These are phyloP conservation scores for Diaphora mendica DNA, from an alignment of 2,888 invertebrate genomes.

Conservation along the genomic window DNA sequence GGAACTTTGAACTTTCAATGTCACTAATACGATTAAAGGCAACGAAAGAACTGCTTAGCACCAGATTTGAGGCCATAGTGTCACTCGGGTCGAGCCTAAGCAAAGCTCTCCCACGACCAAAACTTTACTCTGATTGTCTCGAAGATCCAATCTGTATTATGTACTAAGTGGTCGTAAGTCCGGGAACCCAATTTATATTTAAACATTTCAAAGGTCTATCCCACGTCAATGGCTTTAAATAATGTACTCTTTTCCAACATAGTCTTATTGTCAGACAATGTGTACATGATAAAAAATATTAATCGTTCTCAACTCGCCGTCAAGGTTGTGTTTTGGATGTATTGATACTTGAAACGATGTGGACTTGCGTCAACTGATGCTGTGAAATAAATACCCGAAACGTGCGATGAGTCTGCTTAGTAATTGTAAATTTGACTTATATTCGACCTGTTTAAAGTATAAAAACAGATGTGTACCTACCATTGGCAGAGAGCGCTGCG, in stretches of 20 bases:
- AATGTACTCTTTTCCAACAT: constrained; percentile 81
- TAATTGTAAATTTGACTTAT: constrained; percentile 69
- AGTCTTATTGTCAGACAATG: constrained; percentile 74
- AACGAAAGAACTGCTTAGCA: too few species aligned
- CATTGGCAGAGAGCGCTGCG: constrained; percentile 15
- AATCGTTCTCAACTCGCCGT: constrained; percentile 65
- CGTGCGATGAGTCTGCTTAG: constrained; percentile 57
- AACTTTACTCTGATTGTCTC: too few species aligned
- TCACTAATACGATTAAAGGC: too few species aligned
- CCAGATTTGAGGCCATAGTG: too few species aligned
- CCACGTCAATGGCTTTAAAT: constrained; percentile 71
- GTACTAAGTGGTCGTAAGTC: constrained; percentile 24
- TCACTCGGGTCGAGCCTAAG: too few species aligned
- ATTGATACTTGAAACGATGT: constrained; percentile 66
- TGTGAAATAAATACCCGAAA: constrained; percentile 42
- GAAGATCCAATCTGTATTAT: neutral
- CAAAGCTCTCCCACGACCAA: too few species aligned
- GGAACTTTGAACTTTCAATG: too few species aligned
- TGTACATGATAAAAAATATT: constrained; percentile 68
- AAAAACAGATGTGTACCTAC: constrained; percentile 27
- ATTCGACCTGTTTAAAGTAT: constrained; percentile 56
- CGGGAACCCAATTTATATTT: constrained; percentile 30
- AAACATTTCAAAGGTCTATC: constrained; percentile 45
- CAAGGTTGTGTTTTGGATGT: constrained; percentile 67
- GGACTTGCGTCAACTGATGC: constrained; percentile 58